Conservation (phyloP, 2,797 vertebrate species). For the Rhinichthys osculus region DNA sequence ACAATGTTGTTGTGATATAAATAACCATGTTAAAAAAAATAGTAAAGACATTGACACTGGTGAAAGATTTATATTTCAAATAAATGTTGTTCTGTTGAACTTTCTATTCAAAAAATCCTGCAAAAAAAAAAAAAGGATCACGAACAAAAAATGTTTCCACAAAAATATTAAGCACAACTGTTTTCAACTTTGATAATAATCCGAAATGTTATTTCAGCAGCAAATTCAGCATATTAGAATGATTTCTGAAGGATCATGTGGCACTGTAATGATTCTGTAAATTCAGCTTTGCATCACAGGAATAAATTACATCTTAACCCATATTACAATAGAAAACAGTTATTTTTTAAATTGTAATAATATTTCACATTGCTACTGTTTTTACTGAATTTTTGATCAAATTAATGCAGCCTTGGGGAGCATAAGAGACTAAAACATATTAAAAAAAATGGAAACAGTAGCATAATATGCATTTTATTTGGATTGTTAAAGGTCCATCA, state of each 20-base stretch:
- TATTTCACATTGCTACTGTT: too few species aligned
- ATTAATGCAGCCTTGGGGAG: not conserved
- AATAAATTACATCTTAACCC: too few species aligned
- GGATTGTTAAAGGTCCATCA: not conserved
- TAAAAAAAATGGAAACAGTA: accelerated
- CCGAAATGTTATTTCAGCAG: not conserved
- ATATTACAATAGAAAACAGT: too few species aligned
- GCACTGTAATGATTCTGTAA: not conserved
- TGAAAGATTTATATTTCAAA: not conserved
- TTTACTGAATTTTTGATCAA: too few species aligned
- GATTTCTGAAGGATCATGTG: not conserved
- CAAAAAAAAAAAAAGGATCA: too few species aligned
- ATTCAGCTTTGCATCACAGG: not conserved
- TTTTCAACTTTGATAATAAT: too few species aligned
- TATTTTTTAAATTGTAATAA: too few species aligned
- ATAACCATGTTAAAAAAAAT: not conserved
- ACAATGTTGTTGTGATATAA: not conserved
- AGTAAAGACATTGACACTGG: not conserved
- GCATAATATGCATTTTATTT: not conserved
- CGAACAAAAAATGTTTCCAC: too few species aligned
- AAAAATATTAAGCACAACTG: too few species aligned
- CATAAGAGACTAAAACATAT: not conserved
- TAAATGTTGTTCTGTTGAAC: not conserved
- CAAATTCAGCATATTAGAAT: not conserved
- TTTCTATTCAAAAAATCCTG: not conserved